These are phyloP conservation scores for Macropodus opercularis DNA, from an alignment of 2,797 vertebrate species.

Conservation along the genomic window DNA sequence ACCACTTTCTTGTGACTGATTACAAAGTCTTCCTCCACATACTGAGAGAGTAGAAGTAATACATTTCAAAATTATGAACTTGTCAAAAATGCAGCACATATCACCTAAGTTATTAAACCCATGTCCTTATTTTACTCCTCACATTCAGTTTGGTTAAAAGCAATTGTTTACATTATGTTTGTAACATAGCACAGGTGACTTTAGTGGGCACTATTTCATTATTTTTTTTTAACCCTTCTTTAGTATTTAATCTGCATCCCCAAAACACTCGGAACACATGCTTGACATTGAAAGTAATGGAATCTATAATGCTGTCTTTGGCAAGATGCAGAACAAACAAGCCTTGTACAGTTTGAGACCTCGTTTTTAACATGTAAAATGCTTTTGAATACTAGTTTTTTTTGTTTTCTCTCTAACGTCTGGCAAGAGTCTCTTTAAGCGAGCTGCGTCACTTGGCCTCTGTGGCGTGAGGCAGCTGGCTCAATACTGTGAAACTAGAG, in stretches of 20 bases:
- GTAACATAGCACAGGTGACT: constrained; percentile 64
- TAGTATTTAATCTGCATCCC: constrained; percentile 76
- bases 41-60: constrained; percentile 55
- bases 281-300: constrained; percentile 72
- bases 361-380: constrained; percentile 81
- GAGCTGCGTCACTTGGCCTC: constrained; percentile 67
- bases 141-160: constrained; percentile 73
- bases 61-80: constrained; percentile 49
- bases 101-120: constrained; percentile 73
- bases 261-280: constrained; percentile 63
- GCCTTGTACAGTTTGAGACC: constrained; percentile 81
- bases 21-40: constrained; percentile 65
- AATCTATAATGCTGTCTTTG: constrained; percentile 75
- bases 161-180: constrained; percentile 80
- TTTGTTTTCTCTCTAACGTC: constrained; percentile 57
- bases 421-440: constrained; percentile 77
- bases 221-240: constrained; percentile 32
- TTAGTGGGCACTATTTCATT: constrained; percentile 59
- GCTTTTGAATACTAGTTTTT: constrained; percentile 71
- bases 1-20: constrained; percentile 48
- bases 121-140: constrained; percentile 63
- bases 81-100: constrained; percentile 68
- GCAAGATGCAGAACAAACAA: constrained; percentile 79
- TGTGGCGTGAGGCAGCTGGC: constrained; percentile 69
- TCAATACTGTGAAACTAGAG: constrained; percentile 87